phyloP scores from a whole-genome alignment of 2,888 invertebrate species.

The Octonoba sinensis region DNA sequence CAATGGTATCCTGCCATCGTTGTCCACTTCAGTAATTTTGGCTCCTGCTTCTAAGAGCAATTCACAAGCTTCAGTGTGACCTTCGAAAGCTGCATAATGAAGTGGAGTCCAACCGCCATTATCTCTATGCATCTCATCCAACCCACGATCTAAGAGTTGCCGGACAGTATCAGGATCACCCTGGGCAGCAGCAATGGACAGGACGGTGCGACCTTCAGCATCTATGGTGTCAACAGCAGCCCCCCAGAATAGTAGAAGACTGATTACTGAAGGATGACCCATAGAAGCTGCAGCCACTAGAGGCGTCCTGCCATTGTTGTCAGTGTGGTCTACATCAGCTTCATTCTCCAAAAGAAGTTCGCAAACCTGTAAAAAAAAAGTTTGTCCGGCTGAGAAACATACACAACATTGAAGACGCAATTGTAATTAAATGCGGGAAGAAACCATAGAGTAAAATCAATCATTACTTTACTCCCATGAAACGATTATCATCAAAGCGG shows the following conservation, averaged over 20 bases:
- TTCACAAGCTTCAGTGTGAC: conserved; percentile 86
- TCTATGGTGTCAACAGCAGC: conserved; percentile 96
- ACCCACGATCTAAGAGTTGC: conserved; percentile 86
- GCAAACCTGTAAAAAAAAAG: conserved; percentile 74
- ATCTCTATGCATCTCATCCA: conserved; percentile 78
- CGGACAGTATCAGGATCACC: conserved; percentile 83
- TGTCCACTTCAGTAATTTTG: conserved; percentile 88
- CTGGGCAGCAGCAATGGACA: conserved; percentile 73
- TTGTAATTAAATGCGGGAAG: too few species aligned
- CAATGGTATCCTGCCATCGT: conserved; percentile 85
- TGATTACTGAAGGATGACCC: conserved; percentile 88
- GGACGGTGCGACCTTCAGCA: conserved; percentile 88
- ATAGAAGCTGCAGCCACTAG: conserved; percentile 90
- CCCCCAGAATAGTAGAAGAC: conserved; percentile 92
- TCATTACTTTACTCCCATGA: too few species aligned
- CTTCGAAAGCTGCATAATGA: conserved; percentile 95
- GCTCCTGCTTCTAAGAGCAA: conserved; percentile 88
- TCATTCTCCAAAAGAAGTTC: conserved; percentile 91
- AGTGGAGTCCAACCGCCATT: conserved; percentile 97
- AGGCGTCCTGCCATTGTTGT: conserved; percentile 85
- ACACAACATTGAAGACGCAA: too few species aligned
- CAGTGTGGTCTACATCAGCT: conserved; percentile 90
- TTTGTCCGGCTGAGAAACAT: not conserved
- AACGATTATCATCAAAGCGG: too few species aligned
- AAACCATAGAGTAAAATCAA: too few species aligned